Conservation (phyloP, 2,797 vertebrate species). For the Setipinna tenuifilis region DNA sequence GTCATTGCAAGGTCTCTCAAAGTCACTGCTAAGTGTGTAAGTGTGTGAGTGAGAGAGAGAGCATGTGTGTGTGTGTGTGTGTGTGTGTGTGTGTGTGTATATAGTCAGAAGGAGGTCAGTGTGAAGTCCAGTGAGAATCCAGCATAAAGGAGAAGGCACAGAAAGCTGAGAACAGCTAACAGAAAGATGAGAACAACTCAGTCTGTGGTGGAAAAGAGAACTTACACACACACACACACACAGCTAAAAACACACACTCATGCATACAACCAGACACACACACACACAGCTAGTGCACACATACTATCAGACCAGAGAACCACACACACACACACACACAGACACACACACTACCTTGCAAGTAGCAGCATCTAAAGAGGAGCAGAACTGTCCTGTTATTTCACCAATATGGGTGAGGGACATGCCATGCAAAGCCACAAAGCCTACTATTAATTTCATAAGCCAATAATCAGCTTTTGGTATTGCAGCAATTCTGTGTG, state of each 20-base stretch:
- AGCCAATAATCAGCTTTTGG: constrained; percentile 16
- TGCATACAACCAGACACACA: background rate
- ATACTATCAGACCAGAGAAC: too few species aligned
- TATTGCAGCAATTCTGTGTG: background rate
- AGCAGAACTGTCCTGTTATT: background rate
- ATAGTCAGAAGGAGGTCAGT: background rate
- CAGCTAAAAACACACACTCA: background rate
- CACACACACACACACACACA: background rate
- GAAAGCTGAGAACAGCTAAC: constrained; percentile 2
- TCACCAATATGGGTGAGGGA: background rate
- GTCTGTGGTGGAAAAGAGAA: background rate
- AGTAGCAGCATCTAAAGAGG: background rate
- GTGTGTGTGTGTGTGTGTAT: too few species aligned
- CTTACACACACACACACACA: background rate
- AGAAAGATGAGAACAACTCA: background rate
- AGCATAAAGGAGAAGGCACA: background rate
- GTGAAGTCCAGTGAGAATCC: background rate
- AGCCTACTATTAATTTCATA: background rate
- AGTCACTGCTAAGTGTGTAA: background rate
- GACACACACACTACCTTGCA: background rate
- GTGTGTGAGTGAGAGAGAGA: too few species aligned
- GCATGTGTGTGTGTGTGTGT: too few species aligned
- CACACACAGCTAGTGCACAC: too few species aligned
- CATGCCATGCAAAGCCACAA: background rate
- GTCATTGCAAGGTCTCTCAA: background rate